Conservation (phyloP, 35 echinoderm and acorn worm genomes). For the Chiridota heheva region DNA sequence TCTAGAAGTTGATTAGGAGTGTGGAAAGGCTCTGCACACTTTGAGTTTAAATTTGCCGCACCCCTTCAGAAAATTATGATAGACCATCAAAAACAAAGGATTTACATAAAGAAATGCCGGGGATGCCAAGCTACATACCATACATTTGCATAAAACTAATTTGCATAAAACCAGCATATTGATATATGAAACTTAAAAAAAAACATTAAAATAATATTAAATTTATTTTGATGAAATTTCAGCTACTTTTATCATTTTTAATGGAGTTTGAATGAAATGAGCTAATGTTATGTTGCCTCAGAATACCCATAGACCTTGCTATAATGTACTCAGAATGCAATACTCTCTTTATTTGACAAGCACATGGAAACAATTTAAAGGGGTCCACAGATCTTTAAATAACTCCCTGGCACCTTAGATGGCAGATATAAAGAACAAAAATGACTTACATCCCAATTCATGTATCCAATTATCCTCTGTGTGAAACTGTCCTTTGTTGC, state of each 20-base stretch:
- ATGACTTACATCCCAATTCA: conserved; percentile 93
- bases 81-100: too few relatives aligned
- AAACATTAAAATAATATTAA: too few relatives aligned
- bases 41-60: too few relatives aligned
- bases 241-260: not conserved
- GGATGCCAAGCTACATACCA: too few relatives aligned
- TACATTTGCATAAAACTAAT: too few relatives aligned
- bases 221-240: too few relatives aligned
- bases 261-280: not conserved
- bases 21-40: too few relatives aligned
- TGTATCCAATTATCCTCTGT: conserved; percentile 48
- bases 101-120: too few relatives aligned
- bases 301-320: not conserved
- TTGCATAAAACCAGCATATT: too few relatives aligned
- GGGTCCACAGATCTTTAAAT: not conserved
- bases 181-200: too few relatives aligned
- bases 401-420: not conserved
- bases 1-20: too few relatives aligned
- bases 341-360: not conserved
- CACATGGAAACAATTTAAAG: not conserved
- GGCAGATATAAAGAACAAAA: not conserved
- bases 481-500: conserved; percentile 63
- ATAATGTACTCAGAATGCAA: not conserved
- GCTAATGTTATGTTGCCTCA: not conserved
- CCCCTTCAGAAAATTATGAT: too few relatives aligned